Conservation (phyloP, 2,888 invertebrate species). For the Scelioninae gen. 1 region DNA sequence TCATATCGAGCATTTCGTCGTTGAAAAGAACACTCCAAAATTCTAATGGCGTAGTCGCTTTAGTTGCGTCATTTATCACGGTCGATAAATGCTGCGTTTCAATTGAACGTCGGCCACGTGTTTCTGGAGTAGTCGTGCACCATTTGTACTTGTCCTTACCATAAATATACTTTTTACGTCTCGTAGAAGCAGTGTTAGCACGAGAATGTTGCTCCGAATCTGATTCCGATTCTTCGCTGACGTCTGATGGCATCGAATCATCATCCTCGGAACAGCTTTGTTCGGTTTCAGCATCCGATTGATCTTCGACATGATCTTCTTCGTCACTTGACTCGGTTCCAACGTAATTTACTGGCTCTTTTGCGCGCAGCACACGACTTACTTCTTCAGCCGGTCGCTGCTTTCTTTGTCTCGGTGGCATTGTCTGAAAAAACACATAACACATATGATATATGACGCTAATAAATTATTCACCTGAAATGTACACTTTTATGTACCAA, state of each 20-base stretch:
- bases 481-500: too few species aligned
- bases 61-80: background rate
- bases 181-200: background rate
- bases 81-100: background rate
- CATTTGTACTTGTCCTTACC: constrained; percentile 14
- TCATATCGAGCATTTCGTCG: background rate
- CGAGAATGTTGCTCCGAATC: background rate
- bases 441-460: too few species aligned
- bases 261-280: constrained; percentile 20
- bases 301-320: constrained; percentile 12
- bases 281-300: constrained; percentile 12
- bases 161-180: constrained; percentile 5
- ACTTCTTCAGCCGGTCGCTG: too few species aligned
- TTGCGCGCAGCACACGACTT: constrained; percentile 12
- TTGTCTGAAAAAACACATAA: too few species aligned
- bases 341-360: constrained; percentile 12
- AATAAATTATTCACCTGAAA: too few species aligned
- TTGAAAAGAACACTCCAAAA: constrained; percentile 2
- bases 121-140: constrained; percentile 15
- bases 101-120: background rate
- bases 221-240: background rate
- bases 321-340: constrained; percentile 11
- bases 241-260: constrained; percentile 3
- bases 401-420: too few species aligned
- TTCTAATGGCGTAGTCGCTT: background rate